Percentiles rank a stretch among this genome's conserved stretches.
Evolutionary conservation across 1,140 invertebrate genomes (phyloP).

Genomic region (Hylyphantes graminicola): DNA sequence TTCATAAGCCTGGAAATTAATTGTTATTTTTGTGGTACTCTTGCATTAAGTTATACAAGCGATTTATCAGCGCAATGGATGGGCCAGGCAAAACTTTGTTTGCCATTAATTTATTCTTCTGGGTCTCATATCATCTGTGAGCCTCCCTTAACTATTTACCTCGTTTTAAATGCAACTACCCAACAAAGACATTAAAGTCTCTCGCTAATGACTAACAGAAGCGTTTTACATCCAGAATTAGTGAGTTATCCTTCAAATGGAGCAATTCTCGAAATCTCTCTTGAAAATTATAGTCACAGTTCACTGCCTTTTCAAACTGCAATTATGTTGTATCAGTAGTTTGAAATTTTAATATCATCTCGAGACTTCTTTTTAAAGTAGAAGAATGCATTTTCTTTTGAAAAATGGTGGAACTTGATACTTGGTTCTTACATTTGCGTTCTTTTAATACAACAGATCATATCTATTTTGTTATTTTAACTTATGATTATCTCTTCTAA

Average conservation of each 20-base stretch:
- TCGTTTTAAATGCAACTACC: constrained; percentile 11
- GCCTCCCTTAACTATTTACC: neutral
- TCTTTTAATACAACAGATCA: too few species aligned
- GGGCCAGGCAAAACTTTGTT: too few species aligned
- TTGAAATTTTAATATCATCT: constrained; percentile 29
- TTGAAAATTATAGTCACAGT: constrained; percentile 3
- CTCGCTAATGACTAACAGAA: neutral
- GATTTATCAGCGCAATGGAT: too few species aligned
- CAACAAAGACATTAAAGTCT: constrained; percentile 9
- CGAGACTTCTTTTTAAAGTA: neutral
- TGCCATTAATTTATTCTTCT: too few species aligned
- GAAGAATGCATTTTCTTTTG: constrained; percentile 3
- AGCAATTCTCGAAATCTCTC: constrained; percentile 16
- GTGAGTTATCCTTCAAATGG: constrained; percentile 8
- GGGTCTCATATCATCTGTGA: too few species aligned
- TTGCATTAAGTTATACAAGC: too few species aligned
- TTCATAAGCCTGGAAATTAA: too few species aligned
- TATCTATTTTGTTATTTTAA: too few species aligned
- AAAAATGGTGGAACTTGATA: constrained; percentile 3
- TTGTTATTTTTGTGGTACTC: too few species aligned
- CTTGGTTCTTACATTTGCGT: too few species aligned
- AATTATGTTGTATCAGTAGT: constrained; percentile 30
- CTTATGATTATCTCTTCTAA: too few species aligned
- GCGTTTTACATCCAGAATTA: constrained; percentile 10
- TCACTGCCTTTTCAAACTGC: constrained; percentile 24